Conservation (phyloP, 2,888 invertebrate species). For the Cerastis leucographa region DNA sequence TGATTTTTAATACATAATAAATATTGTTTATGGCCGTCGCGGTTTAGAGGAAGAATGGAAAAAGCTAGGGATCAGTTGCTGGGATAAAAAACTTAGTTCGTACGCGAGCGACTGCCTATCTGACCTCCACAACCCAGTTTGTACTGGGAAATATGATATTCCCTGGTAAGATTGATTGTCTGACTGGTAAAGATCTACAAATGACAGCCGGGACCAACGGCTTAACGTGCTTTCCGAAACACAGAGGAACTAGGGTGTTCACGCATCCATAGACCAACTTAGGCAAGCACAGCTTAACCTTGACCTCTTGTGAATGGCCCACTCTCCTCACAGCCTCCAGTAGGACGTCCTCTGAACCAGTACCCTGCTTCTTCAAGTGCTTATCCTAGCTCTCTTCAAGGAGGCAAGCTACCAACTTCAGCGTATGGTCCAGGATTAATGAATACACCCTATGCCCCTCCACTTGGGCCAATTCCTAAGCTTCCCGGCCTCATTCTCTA, state of each 20-base stretch:
- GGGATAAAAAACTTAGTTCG: too few species aligned
- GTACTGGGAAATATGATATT: too few species aligned
- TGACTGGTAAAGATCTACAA: too few species aligned
- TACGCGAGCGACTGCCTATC: too few species aligned
- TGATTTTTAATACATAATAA: not conserved
- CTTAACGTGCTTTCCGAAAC: too few species aligned
- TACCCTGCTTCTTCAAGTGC: conserved; percentile 72
- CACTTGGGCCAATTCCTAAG: conserved; percentile 63
- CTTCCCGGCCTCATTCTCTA: conserved; percentile 73
- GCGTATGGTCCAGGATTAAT: conserved; percentile 68
- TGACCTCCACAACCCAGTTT: too few species aligned
- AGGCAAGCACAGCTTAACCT: too few species aligned
- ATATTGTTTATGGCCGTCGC: not conserved
- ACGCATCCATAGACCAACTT: too few species aligned
- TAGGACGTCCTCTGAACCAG: conserved; percentile 54
- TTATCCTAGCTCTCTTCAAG: conserved; percentile 69
- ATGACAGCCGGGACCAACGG: too few species aligned
- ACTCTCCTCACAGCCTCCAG: conserved; percentile 59
- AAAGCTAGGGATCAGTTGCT: too few species aligned
- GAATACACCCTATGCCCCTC: conserved; percentile 68
- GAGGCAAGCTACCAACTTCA: conserved; percentile 67
- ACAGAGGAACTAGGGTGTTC: too few species aligned
- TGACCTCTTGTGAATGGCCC: conserved; percentile 85
- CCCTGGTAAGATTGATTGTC: too few species aligned
- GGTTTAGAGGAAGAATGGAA: not conserved